A percentile compares a stretch with the other conserved stretches of the same genome.
Conservation (phyloP, 1,140 invertebrate genomes). For the Drosophila quadrilineata region DNA sequence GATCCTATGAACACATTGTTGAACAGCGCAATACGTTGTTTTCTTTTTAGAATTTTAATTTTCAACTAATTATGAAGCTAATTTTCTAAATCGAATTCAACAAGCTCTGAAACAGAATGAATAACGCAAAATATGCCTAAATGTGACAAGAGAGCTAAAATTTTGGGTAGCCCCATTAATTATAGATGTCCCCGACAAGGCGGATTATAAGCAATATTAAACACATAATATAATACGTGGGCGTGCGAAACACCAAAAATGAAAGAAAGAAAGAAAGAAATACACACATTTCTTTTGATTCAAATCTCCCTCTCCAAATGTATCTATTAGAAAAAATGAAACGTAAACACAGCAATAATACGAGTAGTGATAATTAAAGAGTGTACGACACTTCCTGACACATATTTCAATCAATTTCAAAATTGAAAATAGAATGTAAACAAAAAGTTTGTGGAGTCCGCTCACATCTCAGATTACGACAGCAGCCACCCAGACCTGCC, state of each 20-base stretch:
- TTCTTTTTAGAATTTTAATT: conserved; percentile 60
- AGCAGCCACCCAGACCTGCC: conserved; percentile 33
- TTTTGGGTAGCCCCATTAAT: conserved; percentile 53
- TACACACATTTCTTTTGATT: too few relatives aligned
- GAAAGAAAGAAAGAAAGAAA: too few relatives aligned
- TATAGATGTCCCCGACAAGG: conserved; percentile 33
- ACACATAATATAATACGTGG: conserved; percentile 31
- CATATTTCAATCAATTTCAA: conserved; percentile 49
- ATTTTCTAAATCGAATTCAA: conserved; percentile 46
- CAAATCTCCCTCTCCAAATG: neutral
- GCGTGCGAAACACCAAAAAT: conserved; percentile 31
- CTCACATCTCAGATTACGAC: conserved; percentile 52
- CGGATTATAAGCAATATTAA: conserved; percentile 54
- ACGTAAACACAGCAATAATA: conserved; percentile 24
- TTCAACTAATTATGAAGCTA: conserved; percentile 69
- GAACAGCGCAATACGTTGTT: too few relatives aligned
- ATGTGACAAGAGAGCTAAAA: conserved; percentile 47
- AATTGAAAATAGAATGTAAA: too few relatives aligned
- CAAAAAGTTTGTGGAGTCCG: neutral
- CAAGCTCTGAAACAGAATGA: conserved; percentile 32
- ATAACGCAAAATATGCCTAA: conserved; percentile 47
- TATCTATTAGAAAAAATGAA: conserved; percentile 32
- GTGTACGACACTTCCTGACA: conserved; percentile 51
- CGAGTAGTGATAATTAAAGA: conserved; percentile 51
- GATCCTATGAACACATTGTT: conserved; percentile 41